Base-by-base conservation (phyloP, 2,888 invertebrate genomes). In the Drosophila colorata region DNA sequence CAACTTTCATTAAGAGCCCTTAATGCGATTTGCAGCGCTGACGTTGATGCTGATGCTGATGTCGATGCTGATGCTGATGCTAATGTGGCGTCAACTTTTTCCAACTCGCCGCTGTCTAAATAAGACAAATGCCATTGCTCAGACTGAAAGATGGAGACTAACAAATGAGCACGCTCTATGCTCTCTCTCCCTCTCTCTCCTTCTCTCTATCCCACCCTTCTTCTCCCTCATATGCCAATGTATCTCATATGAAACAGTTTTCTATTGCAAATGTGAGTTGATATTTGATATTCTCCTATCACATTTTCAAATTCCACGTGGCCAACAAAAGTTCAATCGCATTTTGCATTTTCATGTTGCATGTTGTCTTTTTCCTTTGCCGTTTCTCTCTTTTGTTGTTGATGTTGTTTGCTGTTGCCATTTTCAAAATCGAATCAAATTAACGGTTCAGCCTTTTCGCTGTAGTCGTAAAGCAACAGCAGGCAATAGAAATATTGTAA, bases 1-100 rank as follows among this genome's bases (percentile, higher is more conserved):
- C 71, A 87, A 79, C 83, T 89, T 89, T 90, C 88, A 90, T 90
- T 90, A 89, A 80, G 89, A 88, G 79, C 86, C 88, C 90, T 84
- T 90, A 89, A 89, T 89, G 77, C 82, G 89, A 89, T 89, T 89
- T 89, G 74, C 76, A 67, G 70, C 69, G 81, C 72, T 83, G 88
- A 72, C 73, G 74, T 59, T 74, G 77, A 74, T 59, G 79, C 49
- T 53, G 64, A 56, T 41, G 53, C 28, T 56, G 61, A 38, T 37
- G 44, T 2, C 14, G 38, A 11, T 46, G 55, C 14, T 7, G 46
- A 18, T 56, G 43, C 33, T 57, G 46, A 40, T 49, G 72, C 64
- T 63, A 46, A 67, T 70, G 56, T 63, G 64, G 60, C 63, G 41
- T 59, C 69, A 63, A 56, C 56, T 68, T 74, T 74, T 75, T 51